Base-by-base conservation (phyloP, 1,140 invertebrate species). In the Drosophila subobscura region DNA sequence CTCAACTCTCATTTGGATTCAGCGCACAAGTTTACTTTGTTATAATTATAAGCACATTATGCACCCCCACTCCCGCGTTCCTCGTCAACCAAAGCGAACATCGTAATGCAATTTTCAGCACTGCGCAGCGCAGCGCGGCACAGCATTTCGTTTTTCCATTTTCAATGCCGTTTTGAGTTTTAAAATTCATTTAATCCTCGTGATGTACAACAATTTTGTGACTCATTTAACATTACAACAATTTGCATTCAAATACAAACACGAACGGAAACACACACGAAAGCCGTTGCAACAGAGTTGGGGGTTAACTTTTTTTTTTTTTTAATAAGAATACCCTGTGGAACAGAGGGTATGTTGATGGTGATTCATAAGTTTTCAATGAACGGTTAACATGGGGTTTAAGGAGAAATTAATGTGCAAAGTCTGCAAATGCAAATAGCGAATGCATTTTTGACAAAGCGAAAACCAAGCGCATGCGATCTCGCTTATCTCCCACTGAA, bases 211-310 rank as follows among this genome's bases (percentile, higher is more conserved):
- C 73, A 77, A 75, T 86, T 88, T 75, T 86, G 73, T 81, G 81
- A 75, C 65, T 88, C 83, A 86, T 86, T 86, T 86, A 86, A 86
- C 78, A 65, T 72, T 64, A 88, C 66, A 78, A 68, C 67, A 53
- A 76, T 79, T 73, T 72, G 67, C 77, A 81, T 81, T 81, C 74
- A 74, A 74, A 74, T 58, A 66, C 53, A 74, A 56, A 74, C 37
- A 66, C 47, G 42, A 52, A 74, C 60, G 61, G 42, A 74, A 46
- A 41, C 59, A 56, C 42, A 51, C 49, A 44, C 33, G 37, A 49
- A 68, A 64, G 54, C 33, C 46, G 63, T 27, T 33, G 56, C 44
- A 63, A 54, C 22, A 7, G n/a, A 14, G 14, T 25, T 29, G 23
- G 44, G 46, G 33, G 65, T 44, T 72, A 1, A 20, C 16, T 20